Evolutionary conservation across 2,797 vertebrate species (phyloP).

Genomic region (Acrossocheilus fasciatus): DNA sequence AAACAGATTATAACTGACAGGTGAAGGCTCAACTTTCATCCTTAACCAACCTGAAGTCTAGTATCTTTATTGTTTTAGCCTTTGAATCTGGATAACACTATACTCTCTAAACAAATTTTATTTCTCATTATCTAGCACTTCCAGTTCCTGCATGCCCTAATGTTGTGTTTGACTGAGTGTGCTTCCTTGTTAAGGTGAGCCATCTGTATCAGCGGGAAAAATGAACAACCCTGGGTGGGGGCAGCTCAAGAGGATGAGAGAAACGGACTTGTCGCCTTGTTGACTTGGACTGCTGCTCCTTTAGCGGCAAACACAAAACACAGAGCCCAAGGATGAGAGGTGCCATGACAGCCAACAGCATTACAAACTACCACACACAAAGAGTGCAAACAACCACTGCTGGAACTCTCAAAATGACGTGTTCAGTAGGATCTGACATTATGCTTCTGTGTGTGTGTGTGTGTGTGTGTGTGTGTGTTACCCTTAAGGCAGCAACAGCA

Average conservation of each 20-base stretch:
- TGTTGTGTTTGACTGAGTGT: slow-evolving; percentile 63
- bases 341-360: slow-evolving; percentile 1
- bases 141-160: slow-evolving; percentile 33
- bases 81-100: not conserved
- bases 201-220: slow-evolving; percentile 80
- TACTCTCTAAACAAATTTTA: not conserved
- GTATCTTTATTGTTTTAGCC: slow-evolving; percentile 2
- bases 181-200: slow-evolving; percentile 81
- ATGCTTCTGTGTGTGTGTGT: not conserved
- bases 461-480: slow-evolving; percentile 66
- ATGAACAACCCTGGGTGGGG: slow-evolving; percentile 82
- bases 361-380: slow-evolving; percentile 65
- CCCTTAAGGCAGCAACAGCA: slow-evolving; percentile 93
- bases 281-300: slow-evolving; percentile 84
- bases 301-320: slow-evolving; percentile 72
- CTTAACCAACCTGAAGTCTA: not conserved
- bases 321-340: slow-evolving; percentile 55
- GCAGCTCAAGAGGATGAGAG: slow-evolving; percentile 84
- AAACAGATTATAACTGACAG: slow-evolving; percentile 13
- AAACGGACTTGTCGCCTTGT: slow-evolving; percentile 85
- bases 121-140: slow-evolving; percentile 4
- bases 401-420: not conserved
- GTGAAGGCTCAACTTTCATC: slow-evolving; percentile 5
- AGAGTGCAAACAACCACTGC: not conserved
- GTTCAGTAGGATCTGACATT: not conserved